phyloP scores from a whole-genome alignment of 2,113 vertebrate genomes.

The Engraulis encrasicolus region DNA sequence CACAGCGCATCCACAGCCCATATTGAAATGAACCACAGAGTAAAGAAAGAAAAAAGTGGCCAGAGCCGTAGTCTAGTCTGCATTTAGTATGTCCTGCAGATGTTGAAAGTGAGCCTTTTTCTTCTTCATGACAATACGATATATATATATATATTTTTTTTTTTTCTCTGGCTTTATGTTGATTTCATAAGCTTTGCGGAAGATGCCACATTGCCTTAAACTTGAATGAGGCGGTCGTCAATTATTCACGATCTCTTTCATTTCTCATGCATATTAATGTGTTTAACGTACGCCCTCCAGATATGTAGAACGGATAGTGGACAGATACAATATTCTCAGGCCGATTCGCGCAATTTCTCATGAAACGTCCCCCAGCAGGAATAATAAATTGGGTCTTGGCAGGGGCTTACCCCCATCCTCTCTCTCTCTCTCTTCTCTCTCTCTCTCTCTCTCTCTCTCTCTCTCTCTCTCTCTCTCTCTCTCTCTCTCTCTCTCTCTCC shows the following conservation, averaged over 20 bases:
- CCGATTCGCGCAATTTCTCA: not conserved
- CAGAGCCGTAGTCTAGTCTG: not conserved
- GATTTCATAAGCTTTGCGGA: not conserved
- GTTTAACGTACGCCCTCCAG: not conserved
- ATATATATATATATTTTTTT: too few relatives aligned
- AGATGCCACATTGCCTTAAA: not conserved
- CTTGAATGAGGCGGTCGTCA: not conserved
- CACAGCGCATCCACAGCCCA: not conserved
- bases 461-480: not conserved
- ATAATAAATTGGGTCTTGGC: not conserved
- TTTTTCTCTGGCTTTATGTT: not conserved
- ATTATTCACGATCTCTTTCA: not conserved
- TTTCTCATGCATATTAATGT: constrained; percentile 1
- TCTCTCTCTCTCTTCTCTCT: not conserved
- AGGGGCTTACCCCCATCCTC: not conserved
- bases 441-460: not conserved
- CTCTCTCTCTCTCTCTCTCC: not conserved
- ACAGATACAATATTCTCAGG: not conserved
- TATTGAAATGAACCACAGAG: not conserved
- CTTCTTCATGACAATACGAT: not conserved
- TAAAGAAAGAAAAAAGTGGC: not conserved
- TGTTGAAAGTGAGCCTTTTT: not conserved
- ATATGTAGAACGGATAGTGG: not conserved
- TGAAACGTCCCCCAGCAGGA: not conserved
- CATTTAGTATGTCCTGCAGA: not conserved